Evolutionary conservation across 1,140 invertebrate genomes (phyloP), one percentile per base, ranked within the genome.

Genomic region (Theocolax elegans): DNA sequence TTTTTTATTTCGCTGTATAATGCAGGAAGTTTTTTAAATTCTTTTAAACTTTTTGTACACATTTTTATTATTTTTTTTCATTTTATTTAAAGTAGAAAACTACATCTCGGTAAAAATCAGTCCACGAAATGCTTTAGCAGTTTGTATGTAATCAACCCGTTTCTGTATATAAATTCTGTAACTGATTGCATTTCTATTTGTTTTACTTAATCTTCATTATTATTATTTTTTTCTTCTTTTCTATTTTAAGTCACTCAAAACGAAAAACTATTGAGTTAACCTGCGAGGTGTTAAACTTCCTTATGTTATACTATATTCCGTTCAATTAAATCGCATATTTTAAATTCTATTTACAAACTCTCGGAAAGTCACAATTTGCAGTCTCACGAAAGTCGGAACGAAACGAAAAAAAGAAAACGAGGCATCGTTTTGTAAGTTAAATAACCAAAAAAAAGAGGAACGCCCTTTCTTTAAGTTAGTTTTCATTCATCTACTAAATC

Each of bases 101-200:
- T 67, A 67, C 27, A 56, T 64, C 8, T 64, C 23, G 60, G 51
- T 64, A 64, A 64, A 64, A 70, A 64, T 70, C 67, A 70, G 60
- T 70, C 60, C 27, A 23, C 21, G 51, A 70, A 70, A 56, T 70
- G 60, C 40, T 54, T 70, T 56, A n/a, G 44, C 23, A 64, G 21
- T 31, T 31, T 63, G 15, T 53, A 54, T 19, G 31, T 60, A 40
- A 44, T 17, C 17, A n/a, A n/a, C n/a, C n/a, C n/a, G n/a, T 54
- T 21, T 63, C 13, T 42, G 38, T 19, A 17, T n/a, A 40, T 51
- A 54, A 27, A 40, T 25, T 51, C 9, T 44, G 25, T 15, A 35
- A 21, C 17, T 49, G 23, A 49, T 63, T 17, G 38, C 25, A 46
- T 40, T 12, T 64, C 40, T 31, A n/a, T 17, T 67, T n/a, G 2